These are phyloP conservation scores for Aspiorhynchus laticeps DNA, from an alignment of 2,113 vertebrate genomes.

Conservation along the genomic window DNA sequence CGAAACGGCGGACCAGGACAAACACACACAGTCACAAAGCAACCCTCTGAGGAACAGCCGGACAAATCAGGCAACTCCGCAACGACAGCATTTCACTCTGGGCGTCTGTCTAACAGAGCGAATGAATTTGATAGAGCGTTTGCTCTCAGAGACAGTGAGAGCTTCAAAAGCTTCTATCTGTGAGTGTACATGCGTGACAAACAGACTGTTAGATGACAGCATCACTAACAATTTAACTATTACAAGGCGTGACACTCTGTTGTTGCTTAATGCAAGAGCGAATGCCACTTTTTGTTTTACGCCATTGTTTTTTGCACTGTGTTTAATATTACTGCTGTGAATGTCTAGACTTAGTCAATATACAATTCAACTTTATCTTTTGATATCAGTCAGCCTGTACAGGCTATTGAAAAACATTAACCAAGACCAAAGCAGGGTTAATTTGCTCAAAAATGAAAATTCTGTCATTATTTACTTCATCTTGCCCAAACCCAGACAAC, in stretches of 20 bases:
- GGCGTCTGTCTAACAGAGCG: slow-evolving; percentile 31
- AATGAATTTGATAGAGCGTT: slow-evolving; percentile 31
- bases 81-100: slow-evolving; percentile 17
- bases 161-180: slow-evolving; percentile 7
- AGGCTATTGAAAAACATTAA: neutral
- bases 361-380: neutral
- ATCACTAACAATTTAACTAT: slow-evolving; percentile 23
- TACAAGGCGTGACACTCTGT: neutral
- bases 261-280: neutral
- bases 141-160: slow-evolving; percentile 17
- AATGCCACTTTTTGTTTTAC: neutral
- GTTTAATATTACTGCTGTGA: neutral
- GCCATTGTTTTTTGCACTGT: neutral
- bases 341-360: neutral
- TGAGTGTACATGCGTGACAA: slow-evolving; percentile 25
- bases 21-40: slow-evolving; percentile 15
- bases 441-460: neutral
- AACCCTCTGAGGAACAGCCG: neutral
- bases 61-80: slow-evolving; percentile 2
- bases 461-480: neutral
- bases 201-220: slow-evolving; percentile 33
- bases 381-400: neutral
- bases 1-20: neutral
- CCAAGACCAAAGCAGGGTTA: neutral
- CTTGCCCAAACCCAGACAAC: neutral